A percentile compares a stretch with the other conserved stretches of the same genome.
These are phyloP conservation scores for Anguilla obscura DNA, from an alignment of 2,797 vertebrate species.

Conservation along the genomic window DNA sequence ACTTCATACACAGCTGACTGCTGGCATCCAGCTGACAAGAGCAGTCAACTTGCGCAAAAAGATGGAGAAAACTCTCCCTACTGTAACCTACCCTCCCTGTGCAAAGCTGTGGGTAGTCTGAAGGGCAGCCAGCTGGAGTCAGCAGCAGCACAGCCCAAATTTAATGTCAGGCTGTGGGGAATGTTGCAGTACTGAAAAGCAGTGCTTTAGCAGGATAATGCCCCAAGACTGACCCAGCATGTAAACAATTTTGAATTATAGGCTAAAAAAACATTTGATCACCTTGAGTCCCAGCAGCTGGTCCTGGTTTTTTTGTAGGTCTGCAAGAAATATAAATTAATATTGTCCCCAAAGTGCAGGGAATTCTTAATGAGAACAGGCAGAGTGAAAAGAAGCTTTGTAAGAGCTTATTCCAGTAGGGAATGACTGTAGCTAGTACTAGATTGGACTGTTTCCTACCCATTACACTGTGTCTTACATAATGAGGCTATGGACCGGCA, in stretches of 20 bases:
- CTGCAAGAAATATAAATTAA: conserved; percentile 10
- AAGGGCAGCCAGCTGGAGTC: not conserved
- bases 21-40: not conserved
- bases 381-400: conserved; percentile 20
- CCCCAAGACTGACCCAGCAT: not conserved
- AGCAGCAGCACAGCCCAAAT: not conserved
- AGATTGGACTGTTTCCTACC: conserved; percentile 20
- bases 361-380: conserved; percentile 23
- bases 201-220: not conserved
- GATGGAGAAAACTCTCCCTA: not conserved
- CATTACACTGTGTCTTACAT: conserved; percentile 21
- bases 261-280: conserved; percentile 1
- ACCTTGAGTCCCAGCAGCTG: conserved; percentile 3
- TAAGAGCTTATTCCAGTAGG: conserved; percentile 20
- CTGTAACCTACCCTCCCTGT: not conserved
- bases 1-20: not conserved
- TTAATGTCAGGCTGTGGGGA: not conserved
- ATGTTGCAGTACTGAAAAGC: not conserved
- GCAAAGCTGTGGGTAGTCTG: not conserved
- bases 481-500: not conserved
- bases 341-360: conserved; percentile 7
- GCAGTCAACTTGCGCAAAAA: not conserved
- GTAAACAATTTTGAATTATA: conserved; percentile 15
- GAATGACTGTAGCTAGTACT: conserved; percentile 18
- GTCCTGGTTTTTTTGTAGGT: not conserved